Conservation (phyloP, 2,113 vertebrate species). For the Columba livia region DNA sequence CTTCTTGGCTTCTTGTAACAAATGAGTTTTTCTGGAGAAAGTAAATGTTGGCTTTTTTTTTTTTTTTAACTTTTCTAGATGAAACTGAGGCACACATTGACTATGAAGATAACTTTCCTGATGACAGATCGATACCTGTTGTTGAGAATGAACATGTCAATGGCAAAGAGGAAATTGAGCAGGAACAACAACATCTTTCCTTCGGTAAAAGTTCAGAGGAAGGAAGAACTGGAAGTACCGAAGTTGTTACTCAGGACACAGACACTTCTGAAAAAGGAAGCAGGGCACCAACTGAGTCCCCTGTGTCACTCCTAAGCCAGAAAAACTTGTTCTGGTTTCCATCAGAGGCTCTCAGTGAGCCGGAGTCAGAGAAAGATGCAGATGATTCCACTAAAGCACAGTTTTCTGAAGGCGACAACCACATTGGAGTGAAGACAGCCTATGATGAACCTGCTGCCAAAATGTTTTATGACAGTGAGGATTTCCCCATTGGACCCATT, state of each 20-base stretch:
- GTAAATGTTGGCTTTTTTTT: background rate
- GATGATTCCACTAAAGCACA: constrained; percentile 54
- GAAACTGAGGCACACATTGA: constrained; percentile 83
- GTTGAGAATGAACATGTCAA: constrained; percentile 58
- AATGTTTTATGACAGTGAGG: constrained; percentile 49
- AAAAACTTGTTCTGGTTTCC: constrained; percentile 92
- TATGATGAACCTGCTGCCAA: constrained; percentile 58
- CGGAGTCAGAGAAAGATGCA: constrained; percentile 53
- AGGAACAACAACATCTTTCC: constrained; percentile 44
- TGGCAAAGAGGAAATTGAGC: constrained; percentile 29
- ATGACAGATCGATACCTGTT: constrained; percentile 76
- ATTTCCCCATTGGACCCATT: constrained; percentile 58
- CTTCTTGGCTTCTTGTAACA: background rate
- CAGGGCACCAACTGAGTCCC: constrained; percentile 75
- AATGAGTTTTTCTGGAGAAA: background rate
- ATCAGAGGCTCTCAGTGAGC: constrained; percentile 79
- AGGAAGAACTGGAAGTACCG: background rate
- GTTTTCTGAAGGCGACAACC: constrained; percentile 68
- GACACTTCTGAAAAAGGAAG: constrained; percentile 3
- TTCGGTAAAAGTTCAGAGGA: constrained; percentile 39
- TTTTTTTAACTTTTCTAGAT: constrained; percentile 71
- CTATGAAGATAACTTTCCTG: constrained; percentile 91
- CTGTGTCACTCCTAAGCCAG: constrained; percentile 81
- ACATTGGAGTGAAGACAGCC: constrained; percentile 65
- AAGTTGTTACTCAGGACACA: constrained; percentile 34